These are phyloP conservation scores for Lates japonicus DNA, from an alignment of 2,797 vertebrate genomes.

Conservation along the genomic window DNA sequence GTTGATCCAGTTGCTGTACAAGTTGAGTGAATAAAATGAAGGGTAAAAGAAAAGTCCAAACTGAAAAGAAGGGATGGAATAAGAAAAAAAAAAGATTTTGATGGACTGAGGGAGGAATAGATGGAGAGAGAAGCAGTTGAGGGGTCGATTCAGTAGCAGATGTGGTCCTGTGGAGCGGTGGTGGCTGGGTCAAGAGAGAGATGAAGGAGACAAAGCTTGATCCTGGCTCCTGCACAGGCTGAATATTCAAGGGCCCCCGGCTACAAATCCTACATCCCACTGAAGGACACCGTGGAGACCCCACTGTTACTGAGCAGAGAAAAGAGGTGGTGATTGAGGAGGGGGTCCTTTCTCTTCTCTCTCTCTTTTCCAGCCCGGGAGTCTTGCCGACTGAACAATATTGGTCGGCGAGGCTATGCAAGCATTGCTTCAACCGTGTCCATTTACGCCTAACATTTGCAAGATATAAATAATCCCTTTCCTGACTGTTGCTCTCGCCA, in stretches of 20 bases:
- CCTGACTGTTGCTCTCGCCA: slow-evolving; percentile 43
- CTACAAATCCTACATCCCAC: slow-evolving; percentile 74
- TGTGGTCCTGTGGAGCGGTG: slow-evolving; percentile 47
- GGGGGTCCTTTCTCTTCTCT: slow-evolving; percentile 50
- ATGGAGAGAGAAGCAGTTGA: slow-evolving; percentile 20
- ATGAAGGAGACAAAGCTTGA: slow-evolving; percentile 46
- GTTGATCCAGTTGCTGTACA: slow-evolving; percentile 18
- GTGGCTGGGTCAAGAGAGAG: slow-evolving; percentile 52
- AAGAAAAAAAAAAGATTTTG: slow-evolving; percentile 13
- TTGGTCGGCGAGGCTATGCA: slow-evolving; percentile 70
- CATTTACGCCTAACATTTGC: slow-evolving; percentile 69
- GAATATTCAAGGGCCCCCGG: no score
- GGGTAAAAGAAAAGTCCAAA: slow-evolving; percentile 11
- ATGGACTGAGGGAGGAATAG: slow-evolving; percentile 18
- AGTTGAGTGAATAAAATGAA: slow-evolving; percentile 12
- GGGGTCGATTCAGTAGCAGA: slow-evolving; percentile 63
- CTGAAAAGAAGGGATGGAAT: slow-evolving; percentile 1
- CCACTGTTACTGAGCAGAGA: slow-evolving; percentile 48
- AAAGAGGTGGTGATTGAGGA: slow-evolving; percentile 68
- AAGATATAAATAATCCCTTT: slow-evolving; percentile 76
- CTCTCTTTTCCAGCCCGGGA: slow-evolving; percentile 77
- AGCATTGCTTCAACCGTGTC: slow-evolving; percentile 72
- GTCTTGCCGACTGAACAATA: slow-evolving; percentile 79
- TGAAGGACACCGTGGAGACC: slow-evolving; percentile 73
- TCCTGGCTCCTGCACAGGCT: slow-evolving; percentile 10